These are phyloP conservation scores for Mormyrus iriodes DNA, from an alignment of 2,113 vertebrate genomes.

Conservation along the genomic window DNA sequence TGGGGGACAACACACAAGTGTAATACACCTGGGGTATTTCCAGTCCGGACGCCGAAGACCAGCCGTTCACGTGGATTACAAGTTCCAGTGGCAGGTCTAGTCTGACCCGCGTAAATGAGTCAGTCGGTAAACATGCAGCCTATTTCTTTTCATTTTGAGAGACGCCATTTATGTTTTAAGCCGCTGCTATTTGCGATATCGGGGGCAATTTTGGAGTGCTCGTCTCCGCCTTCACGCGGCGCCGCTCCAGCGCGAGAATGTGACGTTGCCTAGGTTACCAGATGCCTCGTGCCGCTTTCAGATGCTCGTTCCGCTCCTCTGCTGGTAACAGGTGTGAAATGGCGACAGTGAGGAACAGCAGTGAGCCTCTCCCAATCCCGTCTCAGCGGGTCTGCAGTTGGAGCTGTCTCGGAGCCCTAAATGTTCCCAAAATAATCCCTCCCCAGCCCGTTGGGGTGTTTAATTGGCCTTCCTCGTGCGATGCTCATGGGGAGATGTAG, in stretches of 20 bases:
- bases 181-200: background rate
- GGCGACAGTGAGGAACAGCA: background rate
- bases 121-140: background rate
- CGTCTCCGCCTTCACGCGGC: background rate
- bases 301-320: background rate
- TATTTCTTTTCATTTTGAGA: background rate
- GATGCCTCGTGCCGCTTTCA: background rate
- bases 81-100: background rate
- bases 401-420: constrained; percentile 27
- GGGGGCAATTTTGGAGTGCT: constrained; percentile 1
- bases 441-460: background rate
- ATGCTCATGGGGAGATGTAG: background rate
- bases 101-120: background rate
- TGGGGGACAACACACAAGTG: background rate
- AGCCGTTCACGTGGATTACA: background rate
- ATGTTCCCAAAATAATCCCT: constrained; percentile 26
- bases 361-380: background rate
- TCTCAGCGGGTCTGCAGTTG: background rate
- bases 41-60: background rate
- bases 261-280: constrained; percentile 27
- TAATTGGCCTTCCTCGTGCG: background rate
- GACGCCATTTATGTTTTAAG: background rate
- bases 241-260: constrained; percentile 1
- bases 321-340: constrained; percentile 17
- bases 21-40: background rate